A percentile compares a stretch with the other conserved stretches of the same genome.
phyloP scores from a whole-genome alignment of 1,140 invertebrate species.

The Macrotrachela quadricornifera region DNA sequence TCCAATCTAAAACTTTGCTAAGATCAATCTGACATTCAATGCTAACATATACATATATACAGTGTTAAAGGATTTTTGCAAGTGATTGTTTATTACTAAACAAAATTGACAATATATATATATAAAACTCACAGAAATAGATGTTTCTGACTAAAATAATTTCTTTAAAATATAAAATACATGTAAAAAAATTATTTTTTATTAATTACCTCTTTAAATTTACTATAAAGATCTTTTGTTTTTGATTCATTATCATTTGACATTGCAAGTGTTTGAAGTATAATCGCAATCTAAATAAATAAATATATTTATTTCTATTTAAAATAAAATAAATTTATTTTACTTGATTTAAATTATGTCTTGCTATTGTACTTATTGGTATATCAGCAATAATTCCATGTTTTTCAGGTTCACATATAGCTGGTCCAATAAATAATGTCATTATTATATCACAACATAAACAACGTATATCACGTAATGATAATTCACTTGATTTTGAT shows the following conservation, averaged over 20 bases:
- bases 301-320: conserved; percentile 9
- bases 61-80: no score
- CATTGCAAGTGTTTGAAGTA: conserved; percentile 68
- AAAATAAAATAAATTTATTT: conserved; percentile 8
- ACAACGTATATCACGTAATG: conserved; percentile 32
- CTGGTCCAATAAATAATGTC: conserved; percentile 78
- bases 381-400: conserved; percentile 72
- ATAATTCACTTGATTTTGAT: conserved; percentile 22
- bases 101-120: neutral
- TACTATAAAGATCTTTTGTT: conserved; percentile 47
- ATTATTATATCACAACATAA: conserved; percentile 77
- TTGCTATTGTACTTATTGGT: conserved; percentile 64
- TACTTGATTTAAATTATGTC: conserved; percentile 73
- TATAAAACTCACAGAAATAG: neutral
- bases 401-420: conserved; percentile 80
- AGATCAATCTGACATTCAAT: no score
- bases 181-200: neutral
- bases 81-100: neutral
- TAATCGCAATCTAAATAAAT: conserved; percentile 42
- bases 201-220: conserved; percentile 43
- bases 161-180: neutral
- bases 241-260: conserved; percentile 52
- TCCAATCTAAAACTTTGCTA: no score
- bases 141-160: neutral
- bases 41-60: no score